These are phyloP conservation scores for Dendrophyllia cribrosa DNA, from an alignment of 64 coral and sea anemone species.

Conservation along the genomic window DNA sequence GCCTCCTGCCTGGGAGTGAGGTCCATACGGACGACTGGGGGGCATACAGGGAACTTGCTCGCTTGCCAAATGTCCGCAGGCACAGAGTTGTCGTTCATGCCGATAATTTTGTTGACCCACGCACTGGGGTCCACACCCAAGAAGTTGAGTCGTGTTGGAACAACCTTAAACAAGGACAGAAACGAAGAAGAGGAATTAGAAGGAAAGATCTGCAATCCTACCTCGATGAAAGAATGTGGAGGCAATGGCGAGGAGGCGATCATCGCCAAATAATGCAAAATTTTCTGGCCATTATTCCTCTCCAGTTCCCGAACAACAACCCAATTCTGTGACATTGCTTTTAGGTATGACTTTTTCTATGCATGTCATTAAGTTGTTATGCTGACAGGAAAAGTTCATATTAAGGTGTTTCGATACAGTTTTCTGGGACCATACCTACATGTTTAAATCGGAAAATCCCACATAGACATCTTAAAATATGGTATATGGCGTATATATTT, in stretches of 20 bases:
- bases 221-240: conserved; percentile 2
- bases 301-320: not conserved
- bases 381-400: too few relatives aligned
- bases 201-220: not conserved
- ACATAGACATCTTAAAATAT: too few relatives aligned
- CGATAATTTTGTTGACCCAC: conserved; percentile 47
- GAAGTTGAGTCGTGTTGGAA: conserved; percentile 3
- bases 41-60: not conserved
- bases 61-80: not conserved
- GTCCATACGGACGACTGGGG: conserved; percentile 7
- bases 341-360: too few relatives aligned
- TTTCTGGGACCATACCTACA: too few relatives aligned
- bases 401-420: too few relatives aligned
- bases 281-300: not conserved
- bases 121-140: conserved; percentile 44
- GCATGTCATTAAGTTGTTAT: too few relatives aligned
- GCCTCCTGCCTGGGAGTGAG: not conserved
- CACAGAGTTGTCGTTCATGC: conserved; percentile 18
- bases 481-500: too few relatives aligned
- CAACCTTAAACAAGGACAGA: not conserved
- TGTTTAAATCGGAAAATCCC: too few relatives aligned
- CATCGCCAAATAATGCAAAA: not conserved
- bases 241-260: not conserved
- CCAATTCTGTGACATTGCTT: too few relatives aligned
- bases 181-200: not conserved